Conservation (phyloP, 2,888 invertebrate genomes). For the Andrena bicolor region DNA sequence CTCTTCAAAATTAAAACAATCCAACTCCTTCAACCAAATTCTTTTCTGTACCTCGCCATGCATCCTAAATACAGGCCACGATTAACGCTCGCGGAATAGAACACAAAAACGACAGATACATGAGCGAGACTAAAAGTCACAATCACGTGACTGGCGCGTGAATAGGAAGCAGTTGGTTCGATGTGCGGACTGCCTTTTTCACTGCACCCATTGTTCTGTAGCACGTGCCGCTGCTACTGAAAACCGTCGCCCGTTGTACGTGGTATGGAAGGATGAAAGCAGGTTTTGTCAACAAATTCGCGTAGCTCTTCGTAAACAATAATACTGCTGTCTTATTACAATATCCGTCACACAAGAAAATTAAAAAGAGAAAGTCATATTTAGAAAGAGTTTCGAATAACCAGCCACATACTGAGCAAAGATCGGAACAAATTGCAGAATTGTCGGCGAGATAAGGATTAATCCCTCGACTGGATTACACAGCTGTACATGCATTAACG, state of each 20-base stretch:
- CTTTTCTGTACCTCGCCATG: too few species aligned
- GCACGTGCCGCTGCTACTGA: constrained; percentile 49
- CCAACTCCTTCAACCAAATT: too few species aligned
- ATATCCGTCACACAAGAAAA: neutral
- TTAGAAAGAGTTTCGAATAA: too few species aligned
- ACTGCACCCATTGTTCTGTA: constrained; percentile 26
- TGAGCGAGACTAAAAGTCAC: constrained; percentile 18
- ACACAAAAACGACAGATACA: neutral
- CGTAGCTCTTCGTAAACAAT: neutral
- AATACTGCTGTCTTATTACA: neutral
- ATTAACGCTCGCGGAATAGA: neutral
- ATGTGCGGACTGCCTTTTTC: constrained; percentile 27
- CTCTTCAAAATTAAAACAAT: too few species aligned
- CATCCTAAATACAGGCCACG: too few species aligned
- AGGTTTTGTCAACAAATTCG: constrained; percentile 17
- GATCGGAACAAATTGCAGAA: neutral
- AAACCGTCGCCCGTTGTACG: constrained; percentile 18
- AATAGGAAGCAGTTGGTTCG: constrained; percentile 39
- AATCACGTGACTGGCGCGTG: constrained; percentile 34
- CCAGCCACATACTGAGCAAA: too few species aligned
- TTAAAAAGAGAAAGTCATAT: neutral
- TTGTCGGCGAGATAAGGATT: neutral
- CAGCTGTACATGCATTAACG: neutral
- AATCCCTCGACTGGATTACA: neutral
- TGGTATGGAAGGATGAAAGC: constrained; percentile 22